Percentiles rank a stretch among this genome's conserved stretches.
These are phyloP conservation scores for Zootermopsis nevadensis DNA, from an alignment of 2,888 invertebrate species.

Conservation along the genomic window DNA sequence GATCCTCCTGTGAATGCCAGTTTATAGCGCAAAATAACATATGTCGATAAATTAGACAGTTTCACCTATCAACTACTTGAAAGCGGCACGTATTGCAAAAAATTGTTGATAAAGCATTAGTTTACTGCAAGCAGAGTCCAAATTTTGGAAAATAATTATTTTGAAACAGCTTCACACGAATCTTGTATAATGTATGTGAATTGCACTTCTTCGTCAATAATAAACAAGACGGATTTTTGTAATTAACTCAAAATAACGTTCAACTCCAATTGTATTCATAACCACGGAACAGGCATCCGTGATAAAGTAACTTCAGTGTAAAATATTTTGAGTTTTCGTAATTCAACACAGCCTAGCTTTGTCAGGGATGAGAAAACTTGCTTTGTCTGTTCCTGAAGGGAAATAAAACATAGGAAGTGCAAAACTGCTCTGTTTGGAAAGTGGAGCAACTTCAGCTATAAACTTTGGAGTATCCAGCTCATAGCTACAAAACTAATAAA, in stretches of 20 bases:
- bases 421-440: not conserved
- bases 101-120: not conserved
- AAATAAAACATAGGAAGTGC: not conserved
- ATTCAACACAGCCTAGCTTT: not conserved
- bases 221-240: too few relatives aligned
- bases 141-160: not conserved
- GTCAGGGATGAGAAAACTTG: not conserved
- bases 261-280: not conserved
- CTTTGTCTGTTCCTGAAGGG: not conserved
- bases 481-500: not conserved
- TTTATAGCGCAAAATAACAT: constrained; percentile 12
- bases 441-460: not conserved
- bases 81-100: not conserved
- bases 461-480: not conserved
- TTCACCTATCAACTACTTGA: constrained; percentile 30
- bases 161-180: not conserved
- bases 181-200: not conserved
- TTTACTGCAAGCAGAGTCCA: not conserved
- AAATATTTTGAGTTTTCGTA: not conserved
- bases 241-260: not conserved
- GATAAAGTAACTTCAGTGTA: not conserved
- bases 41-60: not conserved
- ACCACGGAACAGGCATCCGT: too few relatives aligned
- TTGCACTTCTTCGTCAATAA: too few relatives aligned
- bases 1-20: constrained; percentile 8